Evolutionary conservation across 2,797 vertebrate species (phyloP), one percentile per base, ranked within the genome.

Genomic region (Netta rufina): DNA sequence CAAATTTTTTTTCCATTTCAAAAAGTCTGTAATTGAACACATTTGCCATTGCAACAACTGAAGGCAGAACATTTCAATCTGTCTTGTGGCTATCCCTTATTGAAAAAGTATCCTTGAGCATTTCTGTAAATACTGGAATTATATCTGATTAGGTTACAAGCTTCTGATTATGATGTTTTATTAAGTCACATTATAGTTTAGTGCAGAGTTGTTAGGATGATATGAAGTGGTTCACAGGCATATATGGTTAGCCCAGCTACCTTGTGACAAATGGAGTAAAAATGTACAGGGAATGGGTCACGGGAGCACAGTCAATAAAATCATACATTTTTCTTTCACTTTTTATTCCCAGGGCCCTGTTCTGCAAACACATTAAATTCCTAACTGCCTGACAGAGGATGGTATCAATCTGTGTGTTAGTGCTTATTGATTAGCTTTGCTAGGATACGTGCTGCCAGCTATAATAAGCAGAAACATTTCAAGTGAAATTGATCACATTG

Each of bases 341-440:
- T 95, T 94, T 94, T 41, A 88, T 66, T 95, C 92, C 79, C 88
- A 96, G 64, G 51, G 51, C 84, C 47, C 93, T 91, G 73, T 93
- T 94, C 86, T 89, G 82, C 95, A 97, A 96, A 91, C 72, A 92
- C 71, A 93, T 93, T 96, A 93, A 70, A 88, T 87, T 90, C 76
- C 93, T 95, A 93, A 86, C 94, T 96, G 87, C 92, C 76, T 95
- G 94, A 93, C 82, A 93, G 94, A 92, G 94, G 95, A 94, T 85
- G 77, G 82, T 92, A 97, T 96, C 94, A 96, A 94, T 97, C 84
- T 96, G 87, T 95, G 82, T 89, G 95, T 84, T 96, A 95, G 88
- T 89, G 84, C 77, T 93, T 96, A 97, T 97, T 93, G 96, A 97
- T 97, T 88, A 92, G 36, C 64, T 96, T 96, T 87, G n/a, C 84